Percentiles rank a stretch among this genome's conserved stretches.
Evolutionary conservation across 2,888 invertebrate species (phyloP).

Genomic region (Cecidostiba fungosa): DNA sequence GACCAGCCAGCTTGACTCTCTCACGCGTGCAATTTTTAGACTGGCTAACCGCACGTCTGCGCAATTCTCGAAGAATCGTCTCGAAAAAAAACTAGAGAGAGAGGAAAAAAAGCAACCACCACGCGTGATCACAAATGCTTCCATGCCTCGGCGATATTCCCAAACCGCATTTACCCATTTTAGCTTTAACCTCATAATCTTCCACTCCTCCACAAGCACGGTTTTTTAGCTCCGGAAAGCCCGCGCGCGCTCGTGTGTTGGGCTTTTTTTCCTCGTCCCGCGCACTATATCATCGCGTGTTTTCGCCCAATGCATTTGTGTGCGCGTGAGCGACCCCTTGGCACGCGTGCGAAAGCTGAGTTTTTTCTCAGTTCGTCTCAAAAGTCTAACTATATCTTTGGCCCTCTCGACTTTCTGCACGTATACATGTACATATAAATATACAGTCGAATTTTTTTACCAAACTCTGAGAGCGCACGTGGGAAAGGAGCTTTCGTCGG

Average conservation of each 20-base stretch:
- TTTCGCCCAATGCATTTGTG: constrained; percentile 46
- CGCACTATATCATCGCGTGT: constrained; percentile 36
- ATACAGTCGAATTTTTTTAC: constrained; percentile 30
- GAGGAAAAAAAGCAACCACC: constrained; percentile 28
- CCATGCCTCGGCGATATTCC: constrained; percentile 28
- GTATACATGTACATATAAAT: neutral
- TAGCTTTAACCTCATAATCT: constrained; percentile 35
- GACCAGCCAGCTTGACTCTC: neutral
- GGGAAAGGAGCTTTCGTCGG: constrained; percentile 24
- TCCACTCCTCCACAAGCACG: neutral
- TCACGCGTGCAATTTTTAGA: constrained; percentile 38
- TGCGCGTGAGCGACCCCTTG: constrained; percentile 30
- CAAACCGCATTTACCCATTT: constrained; percentile 29
- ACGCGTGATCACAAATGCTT: constrained; percentile 15
- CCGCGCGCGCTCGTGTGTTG: constrained; percentile 19
- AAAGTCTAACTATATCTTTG: constrained; percentile 41
- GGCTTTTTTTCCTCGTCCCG: constrained; percentile 20
- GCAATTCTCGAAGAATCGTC: constrained; percentile 33
- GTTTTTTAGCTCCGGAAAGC: constrained; percentile 44
- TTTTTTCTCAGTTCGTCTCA: constrained; percentile 44
- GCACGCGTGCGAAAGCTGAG: constrained; percentile 34
- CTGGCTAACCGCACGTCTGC: constrained; percentile 39
- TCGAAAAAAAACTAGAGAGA: neutral
- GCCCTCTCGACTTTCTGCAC: constrained; percentile 15
- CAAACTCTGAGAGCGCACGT: constrained; percentile 4